These are phyloP conservation scores for Catonia carolina DNA, from an alignment of 2,888 invertebrate species.

Conservation along the genomic window DNA sequence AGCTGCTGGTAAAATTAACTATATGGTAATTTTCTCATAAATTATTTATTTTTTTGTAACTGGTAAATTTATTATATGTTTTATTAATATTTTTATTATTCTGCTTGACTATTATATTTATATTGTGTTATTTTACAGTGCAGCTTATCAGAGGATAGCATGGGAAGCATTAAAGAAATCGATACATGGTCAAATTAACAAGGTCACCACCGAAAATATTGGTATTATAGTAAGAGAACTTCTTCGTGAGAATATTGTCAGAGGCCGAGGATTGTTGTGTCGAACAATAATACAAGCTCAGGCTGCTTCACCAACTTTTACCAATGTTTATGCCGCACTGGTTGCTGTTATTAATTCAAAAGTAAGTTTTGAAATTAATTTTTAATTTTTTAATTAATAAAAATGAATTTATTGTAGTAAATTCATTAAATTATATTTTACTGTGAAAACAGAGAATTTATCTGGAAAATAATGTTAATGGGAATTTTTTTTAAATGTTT, in stretches of 20 bases:
- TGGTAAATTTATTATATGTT: no score
- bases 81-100: no score
- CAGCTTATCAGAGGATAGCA: constrained; percentile 90
- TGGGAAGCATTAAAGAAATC: constrained; percentile 99
- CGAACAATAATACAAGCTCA: constrained; percentile 96
- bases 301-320: constrained; percentile 94
- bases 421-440: no score
- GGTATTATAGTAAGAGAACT: constrained; percentile 85
- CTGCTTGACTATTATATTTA: no score
- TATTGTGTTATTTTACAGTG: constrained; percentile 51
- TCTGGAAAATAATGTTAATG: no score
- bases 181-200: constrained; percentile 96
- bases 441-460: no score
- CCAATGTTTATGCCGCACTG: constrained; percentile 95
- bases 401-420: no score
- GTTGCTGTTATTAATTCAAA: constrained; percentile 94
- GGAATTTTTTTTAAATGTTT: neutral
- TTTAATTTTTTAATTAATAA: no score
- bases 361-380: no score
- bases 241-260: constrained; percentile 88
- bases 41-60: no score
- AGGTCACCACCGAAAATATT: constrained; percentile 93
- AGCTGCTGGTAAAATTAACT: no score
- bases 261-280: constrained; percentile 88
- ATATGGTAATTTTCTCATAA: no score